A percentile compares a stretch with the other conserved stretches of the same genome.
Conservation (phyloP, 2,113 vertebrate species). For the Tapirus terrestris region DNA sequence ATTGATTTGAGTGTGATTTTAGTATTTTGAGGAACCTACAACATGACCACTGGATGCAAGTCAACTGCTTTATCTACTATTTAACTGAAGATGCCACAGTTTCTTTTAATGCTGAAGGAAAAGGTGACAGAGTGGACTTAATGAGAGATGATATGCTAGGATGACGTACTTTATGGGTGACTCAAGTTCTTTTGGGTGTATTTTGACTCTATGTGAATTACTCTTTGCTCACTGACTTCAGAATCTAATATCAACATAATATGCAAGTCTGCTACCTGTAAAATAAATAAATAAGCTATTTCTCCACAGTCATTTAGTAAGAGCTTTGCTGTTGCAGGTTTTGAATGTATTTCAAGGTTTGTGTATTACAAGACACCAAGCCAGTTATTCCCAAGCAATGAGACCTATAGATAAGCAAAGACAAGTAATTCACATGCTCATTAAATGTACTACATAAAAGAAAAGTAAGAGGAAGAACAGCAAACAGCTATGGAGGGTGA, state of each 20-base stretch:
- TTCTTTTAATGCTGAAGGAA: not conserved
- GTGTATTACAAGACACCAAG: not conserved
- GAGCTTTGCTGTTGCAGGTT: not conserved
- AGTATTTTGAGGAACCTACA: not conserved
- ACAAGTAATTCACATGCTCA: not conserved
- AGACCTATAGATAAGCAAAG: not conserved
- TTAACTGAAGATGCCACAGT: not conserved
- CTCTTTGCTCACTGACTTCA: not conserved
- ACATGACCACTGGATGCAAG: not conserved
- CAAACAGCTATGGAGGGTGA: not conserved
- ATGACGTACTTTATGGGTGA: not conserved
- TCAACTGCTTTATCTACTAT: not conserved
- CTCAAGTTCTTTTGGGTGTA: not conserved
- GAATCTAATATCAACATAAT: not conserved
- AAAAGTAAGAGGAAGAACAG: not conserved
- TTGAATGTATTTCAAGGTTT: not conserved
- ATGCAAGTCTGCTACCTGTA: not conserved
- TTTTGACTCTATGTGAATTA: not conserved
- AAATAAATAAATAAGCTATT: constrained; percentile 6
- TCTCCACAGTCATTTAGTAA: not conserved
- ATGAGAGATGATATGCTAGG: not conserved
- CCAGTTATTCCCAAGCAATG: not conserved
- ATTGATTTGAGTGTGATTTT: not conserved
- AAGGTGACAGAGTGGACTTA: not conserved
- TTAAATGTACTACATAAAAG: not conserved